phyloP scores from a whole-genome alignment of 2,113 vertebrate species.

The Festucalex cinctus region DNA sequence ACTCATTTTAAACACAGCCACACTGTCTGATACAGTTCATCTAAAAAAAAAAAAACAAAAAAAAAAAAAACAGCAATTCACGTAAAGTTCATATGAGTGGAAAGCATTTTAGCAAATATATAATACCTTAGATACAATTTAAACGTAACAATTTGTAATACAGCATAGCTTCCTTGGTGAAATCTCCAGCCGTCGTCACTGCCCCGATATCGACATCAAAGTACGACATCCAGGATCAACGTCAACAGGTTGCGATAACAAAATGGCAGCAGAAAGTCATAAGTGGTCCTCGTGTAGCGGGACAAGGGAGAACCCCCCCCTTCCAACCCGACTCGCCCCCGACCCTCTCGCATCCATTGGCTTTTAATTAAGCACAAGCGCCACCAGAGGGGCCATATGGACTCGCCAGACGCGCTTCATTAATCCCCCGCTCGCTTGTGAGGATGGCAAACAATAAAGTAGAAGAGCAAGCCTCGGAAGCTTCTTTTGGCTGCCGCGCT shows the following conservation, averaged over 20 bases:
- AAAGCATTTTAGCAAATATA: no score
- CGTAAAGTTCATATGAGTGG: no score
- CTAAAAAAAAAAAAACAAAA: no score
- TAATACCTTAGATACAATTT: no score
- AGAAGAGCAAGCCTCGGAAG: conserved; percentile 18
- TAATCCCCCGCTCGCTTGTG: conserved; percentile 60
- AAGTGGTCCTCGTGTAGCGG: not conserved
- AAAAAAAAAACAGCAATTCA: no score
- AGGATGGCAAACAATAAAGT: conserved; percentile 54
- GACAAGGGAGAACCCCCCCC: not conserved
- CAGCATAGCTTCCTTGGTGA: not conserved
- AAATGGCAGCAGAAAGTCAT: conserved; percentile 35
- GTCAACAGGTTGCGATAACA: conserved; percentile 21
- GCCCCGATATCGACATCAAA: not conserved
- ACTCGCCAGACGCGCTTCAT: conserved; percentile 53
- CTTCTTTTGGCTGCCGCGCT: conserved; percentile 11
- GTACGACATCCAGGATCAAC: not conserved
- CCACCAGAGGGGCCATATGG: conserved; percentile 60
- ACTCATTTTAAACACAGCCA: no score
- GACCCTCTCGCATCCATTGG: conserved; percentile 26
- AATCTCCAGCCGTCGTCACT: not conserved
- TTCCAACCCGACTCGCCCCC: not conserved
- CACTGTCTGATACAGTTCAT: no score
- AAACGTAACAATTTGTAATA: no score
- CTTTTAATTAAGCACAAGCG: conserved; percentile 65